Base-by-base conservation (phyloP, 2,113 vertebrate species). In the Psophia crepitans region DNA sequence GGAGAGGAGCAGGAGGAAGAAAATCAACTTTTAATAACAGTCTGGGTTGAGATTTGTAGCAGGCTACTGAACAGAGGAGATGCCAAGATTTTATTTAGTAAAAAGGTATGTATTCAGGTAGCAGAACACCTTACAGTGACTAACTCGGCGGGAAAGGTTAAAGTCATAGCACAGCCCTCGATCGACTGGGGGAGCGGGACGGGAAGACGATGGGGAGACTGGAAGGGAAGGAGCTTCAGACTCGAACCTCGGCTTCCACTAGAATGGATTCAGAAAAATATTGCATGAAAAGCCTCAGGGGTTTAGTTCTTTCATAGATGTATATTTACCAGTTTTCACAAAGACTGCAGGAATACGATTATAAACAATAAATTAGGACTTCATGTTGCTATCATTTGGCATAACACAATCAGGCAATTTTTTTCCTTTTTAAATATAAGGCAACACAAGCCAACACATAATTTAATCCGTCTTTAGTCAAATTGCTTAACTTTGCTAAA, bases 301-400 rank as follows among this genome's bases (percentile, higher is more conserved):
- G 88, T 97, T 95, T 84, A 83, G 44, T 95, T 96, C 92, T 93
- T 96, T 94, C 97, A 94, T 85, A 92, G 96, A 88, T 96, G 96
- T 96, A 96, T 96, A 97, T 97, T 97, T 95, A 97, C 96, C 97
- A 98, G 96, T 97, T 98, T 98, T 94, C 96, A 97, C 95, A 98
- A 94, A 96, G 97, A 98, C 79, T 54, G 96, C 97, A 98, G 95
- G 95, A 96, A 97, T 97, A 97, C 94, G 93, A 97, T 65, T 43
- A 77, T 96, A 96, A 97, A 97, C 95, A 98, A 98, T 98, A 98
- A 98, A 97, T 98, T 97, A 98, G 98, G 97, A 97, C 93, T 98
- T 98, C 96, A 96, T 95, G 97, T 98, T 97, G 97, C 97, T 98
- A 98, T 97, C 97, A 98, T 98, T 98, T 98, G 98, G 98, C 97